Percentiles rank a stretch among this genome's conserved stretches.
Conservation (phyloP, 2,113 vertebrate genomes). For the Callionymus lyra region DNA sequence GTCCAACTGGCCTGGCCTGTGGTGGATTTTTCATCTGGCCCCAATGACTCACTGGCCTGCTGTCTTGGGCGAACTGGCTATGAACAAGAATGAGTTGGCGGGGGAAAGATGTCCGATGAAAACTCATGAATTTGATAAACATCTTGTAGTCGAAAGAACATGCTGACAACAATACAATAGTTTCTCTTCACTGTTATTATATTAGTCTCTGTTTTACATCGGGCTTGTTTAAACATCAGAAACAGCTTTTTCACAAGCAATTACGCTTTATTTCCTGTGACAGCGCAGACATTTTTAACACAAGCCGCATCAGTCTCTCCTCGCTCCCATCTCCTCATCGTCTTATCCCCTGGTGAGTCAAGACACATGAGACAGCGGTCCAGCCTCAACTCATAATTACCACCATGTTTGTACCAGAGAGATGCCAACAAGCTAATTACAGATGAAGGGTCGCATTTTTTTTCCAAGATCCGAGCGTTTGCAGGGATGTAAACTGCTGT, state of each 20-base stretch:
- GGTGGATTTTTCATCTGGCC: conserved; percentile 54
- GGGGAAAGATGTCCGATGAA: too few species aligned
- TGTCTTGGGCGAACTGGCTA: too few species aligned
- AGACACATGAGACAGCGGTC: conserved; percentile 44
- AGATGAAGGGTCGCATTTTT: conserved; percentile 65
- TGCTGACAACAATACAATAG: background rate
- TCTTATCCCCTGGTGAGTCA: conserved; percentile 52
- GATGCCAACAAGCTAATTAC: conserved; percentile 63
- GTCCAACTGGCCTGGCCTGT: conserved; percentile 36
- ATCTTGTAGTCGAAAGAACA: too few species aligned
- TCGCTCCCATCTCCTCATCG: conserved; percentile 32
- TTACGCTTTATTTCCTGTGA: conserved; percentile 49
- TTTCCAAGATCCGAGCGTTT: conserved; percentile 57
- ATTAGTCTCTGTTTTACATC: too few species aligned
- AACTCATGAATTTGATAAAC: background rate
- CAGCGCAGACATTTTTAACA: conserved; percentile 43
- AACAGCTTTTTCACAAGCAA: too few species aligned
- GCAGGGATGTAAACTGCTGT: too few species aligned
- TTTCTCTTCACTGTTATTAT: too few species aligned
- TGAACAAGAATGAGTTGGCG: too few species aligned
- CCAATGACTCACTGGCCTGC: conserved; percentile 26
- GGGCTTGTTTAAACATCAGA: too few species aligned
- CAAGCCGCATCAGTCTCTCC: conserved; percentile 23
- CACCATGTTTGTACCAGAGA: conserved; percentile 52
- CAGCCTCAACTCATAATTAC: conserved; percentile 56